Evolutionary conservation across 1,140 invertebrate species (phyloP).

Genomic region (Leptestheria dahalacensis): DNA sequence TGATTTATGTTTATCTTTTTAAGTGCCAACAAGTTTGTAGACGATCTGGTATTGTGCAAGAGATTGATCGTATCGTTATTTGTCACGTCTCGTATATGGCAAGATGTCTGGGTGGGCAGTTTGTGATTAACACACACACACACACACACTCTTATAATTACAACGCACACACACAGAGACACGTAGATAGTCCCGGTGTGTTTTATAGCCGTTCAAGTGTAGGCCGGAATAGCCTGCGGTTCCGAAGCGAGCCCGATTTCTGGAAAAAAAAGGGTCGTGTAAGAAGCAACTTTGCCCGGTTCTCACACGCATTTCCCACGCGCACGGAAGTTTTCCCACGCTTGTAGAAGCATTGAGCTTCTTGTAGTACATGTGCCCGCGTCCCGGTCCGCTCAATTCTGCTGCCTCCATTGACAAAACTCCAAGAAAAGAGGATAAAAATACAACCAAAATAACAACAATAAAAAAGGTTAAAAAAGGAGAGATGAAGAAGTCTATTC

Average conservation of each 20-base stretch:
- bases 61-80: not conserved
- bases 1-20: no score
- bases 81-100: no score
- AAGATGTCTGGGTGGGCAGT: not conserved
- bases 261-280: not conserved
- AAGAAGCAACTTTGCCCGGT: not conserved
- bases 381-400: not conserved
- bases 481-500: no score
- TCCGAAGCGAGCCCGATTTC: not conserved
- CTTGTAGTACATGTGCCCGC: not conserved
- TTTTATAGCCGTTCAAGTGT: not conserved
- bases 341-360: not conserved
- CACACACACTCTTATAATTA: not conserved
- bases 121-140: not conserved
- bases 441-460: no score
- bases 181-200: no score
- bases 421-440: no score
- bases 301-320: not conserved
- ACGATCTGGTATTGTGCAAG: no score
- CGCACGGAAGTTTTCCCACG: not conserved
- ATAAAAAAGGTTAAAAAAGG: no score
- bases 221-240: not conserved
- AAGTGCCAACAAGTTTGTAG: no score
- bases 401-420: no score
- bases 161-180: not conserved